These are phyloP conservation scores for Anas capensis DNA, from an alignment of 2,797 vertebrate genomes.

Conservation along the genomic window DNA sequence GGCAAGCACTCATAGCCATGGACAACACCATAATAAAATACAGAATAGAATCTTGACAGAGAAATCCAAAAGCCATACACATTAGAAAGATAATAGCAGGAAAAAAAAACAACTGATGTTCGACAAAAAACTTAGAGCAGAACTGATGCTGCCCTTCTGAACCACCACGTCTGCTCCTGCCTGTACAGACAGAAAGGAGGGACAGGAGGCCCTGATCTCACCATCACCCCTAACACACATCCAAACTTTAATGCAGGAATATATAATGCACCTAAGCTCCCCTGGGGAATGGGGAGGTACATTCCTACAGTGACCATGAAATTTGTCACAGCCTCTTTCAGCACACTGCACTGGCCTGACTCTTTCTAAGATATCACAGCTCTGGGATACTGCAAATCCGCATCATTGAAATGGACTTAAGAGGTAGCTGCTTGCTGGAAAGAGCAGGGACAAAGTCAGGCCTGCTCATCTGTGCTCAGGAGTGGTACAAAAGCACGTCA, in stretches of 20 bases:
- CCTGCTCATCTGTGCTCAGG: neutral
- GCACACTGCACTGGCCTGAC: fast-evolving
- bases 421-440: neutral
- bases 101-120: neutral
- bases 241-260: neutral
- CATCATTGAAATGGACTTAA: fast-evolving
- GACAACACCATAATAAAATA: neutral
- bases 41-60: neutral
- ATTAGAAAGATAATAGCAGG: neutral
- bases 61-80: neutral
- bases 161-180: neutral
- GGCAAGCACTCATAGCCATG: fast-evolving
- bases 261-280: fast-evolving
- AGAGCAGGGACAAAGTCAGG: neutral
- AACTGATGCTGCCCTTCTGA: neutral
- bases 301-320: neutral
- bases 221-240: neutral
- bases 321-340: neutral
- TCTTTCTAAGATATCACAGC: fast-evolving
- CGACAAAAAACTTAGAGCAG: neutral
- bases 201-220: neutral
- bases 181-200: fast-evolving
- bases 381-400: neutral
- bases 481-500: neutral
- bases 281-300: neutral